A percentile compares a stretch with the other conserved stretches of the same genome.
These are phyloP conservation scores for Pelagia noctiluca DNA, from an alignment of 30 jellyfish, hydroid and myxozoan genomes.

Conservation along the genomic window DNA sequence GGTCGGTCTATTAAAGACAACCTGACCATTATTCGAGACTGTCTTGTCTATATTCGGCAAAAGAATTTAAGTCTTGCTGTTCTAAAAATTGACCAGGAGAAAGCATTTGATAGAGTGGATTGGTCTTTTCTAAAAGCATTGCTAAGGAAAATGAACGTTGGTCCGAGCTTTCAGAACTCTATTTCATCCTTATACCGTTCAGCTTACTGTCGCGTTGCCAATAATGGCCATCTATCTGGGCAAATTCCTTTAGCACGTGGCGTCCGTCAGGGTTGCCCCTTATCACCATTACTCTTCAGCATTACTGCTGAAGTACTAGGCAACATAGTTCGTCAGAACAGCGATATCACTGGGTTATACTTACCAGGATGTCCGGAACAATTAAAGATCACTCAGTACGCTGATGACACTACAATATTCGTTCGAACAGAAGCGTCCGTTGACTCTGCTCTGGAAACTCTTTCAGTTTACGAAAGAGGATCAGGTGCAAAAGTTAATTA, in stretches of 20 bases:
- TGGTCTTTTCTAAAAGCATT: conserved; percentile 42
- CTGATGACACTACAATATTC: conserved; percentile 52
- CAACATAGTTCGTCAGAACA: not conserved
- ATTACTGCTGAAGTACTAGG: conserved; percentile 31
- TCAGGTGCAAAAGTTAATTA: conserved; percentile 21
- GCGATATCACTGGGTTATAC: conserved; percentile 3
- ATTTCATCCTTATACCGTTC: not conserved
- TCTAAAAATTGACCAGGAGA: conserved; percentile 72
- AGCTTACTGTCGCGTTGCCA: not conserved
- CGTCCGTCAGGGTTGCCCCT: conserved; percentile 60
- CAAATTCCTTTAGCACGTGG: not conserved
- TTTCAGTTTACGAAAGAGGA: conserved; percentile 1
- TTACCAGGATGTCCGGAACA: conserved; percentile 17
- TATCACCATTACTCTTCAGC: conserved; percentile 29
- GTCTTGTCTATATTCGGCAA: not conserved
- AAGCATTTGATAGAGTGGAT: conserved; percentile 72
- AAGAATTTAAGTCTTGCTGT: no score
- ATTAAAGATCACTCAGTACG: conserved; percentile 29
- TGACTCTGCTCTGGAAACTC: not conserved
- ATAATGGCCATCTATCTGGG: conserved; percentile 34
- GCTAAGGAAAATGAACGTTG: conserved; percentile 42
- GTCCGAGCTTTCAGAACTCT: not conserved
- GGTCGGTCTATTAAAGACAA: conserved; percentile 54
- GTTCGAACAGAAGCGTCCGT: conserved; percentile 6
- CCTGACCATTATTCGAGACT: conserved; percentile 28